Evolutionary conservation across 2,113 vertebrate species (phyloP), one percentile per base, ranked within the genome.

Genomic region (Sinocyclocheilus grahami): DNA sequence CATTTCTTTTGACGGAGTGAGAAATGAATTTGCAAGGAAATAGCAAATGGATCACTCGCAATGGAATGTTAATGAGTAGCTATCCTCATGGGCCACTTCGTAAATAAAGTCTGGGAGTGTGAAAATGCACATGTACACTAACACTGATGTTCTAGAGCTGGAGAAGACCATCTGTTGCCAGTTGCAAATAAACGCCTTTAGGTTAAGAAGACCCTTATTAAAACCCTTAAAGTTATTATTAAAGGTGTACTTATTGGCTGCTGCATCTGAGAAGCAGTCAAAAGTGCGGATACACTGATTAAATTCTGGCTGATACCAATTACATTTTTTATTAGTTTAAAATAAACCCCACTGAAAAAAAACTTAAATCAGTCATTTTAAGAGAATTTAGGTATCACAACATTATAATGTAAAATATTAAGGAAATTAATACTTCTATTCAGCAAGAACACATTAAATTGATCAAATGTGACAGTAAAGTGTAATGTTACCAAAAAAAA

Each of bases 11-110:
- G 78, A 90, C 79, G 87, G 88, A 83, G 81, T 87, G 78, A 82
- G 63, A 92, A 92, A 91, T 94, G 89, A 89, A 93, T 93, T 94
- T 93, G 90, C 87, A 89, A 91, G 88, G 91, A 91, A 92, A 92
- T 93, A 92, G 88, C 87, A 91, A 89, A 92, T 88, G 86, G 86
- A 88, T 88, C 16, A 84, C 85, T 86, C 83, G 67, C 87, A 85
- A 86, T 89, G 76, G 89, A 91, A 92, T 93, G 85, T 84, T 89
- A 92, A 94, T 93, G 82, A 90, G 88, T 39, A 58, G 8, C 58
- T 63, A 48, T 77, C 65, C 84, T 85, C 77, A 76, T 75, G 65
- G 84, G 77, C 74, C 72, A 33, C 79, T 30, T 42, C 20, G 62
- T 74, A 87, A 87, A 84, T 86, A 71, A 85, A 78, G 78, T 83